Evolutionary conservation across 2,888 invertebrate genomes (phyloP), one percentile per base, ranked within the genome.

Genomic region (Tetragnatha montana): DNA sequence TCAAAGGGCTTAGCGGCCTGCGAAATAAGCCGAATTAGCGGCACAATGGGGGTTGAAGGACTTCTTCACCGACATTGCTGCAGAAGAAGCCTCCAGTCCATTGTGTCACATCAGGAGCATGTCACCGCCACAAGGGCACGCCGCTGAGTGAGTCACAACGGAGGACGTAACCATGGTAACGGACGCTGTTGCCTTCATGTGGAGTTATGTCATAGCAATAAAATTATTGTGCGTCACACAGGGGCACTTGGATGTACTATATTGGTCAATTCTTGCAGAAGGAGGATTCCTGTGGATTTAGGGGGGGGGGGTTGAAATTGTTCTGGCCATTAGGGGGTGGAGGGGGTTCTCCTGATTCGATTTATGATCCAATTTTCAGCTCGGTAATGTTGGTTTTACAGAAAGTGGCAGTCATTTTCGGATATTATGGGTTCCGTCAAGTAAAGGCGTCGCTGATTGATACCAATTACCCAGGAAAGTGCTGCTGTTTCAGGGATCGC

Each of bases 141-240:
- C 75, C 75, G 75, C 75, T 83, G 83, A 83, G 83, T 83, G 83
- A 83, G 83, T 83, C 83, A 83, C n/a, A n/a, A 47, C 49, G 73
- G 17, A 79, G 80, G 80, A 22, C 50, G 81, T 83, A 47, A 12
- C 75, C 68, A 83, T 83, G 83, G 83, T 17, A 47, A 83, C 83
- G 47, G 68, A 47, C 47, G 68, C 83, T 83, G 75, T 83, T 83
- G 75, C 75, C 83, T 51, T 73, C 71, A 73, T 78, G 60, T 60
- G 78, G 14, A 75, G 60, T 60, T 60, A 60, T 60, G 60, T 60
- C 60, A 60, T 60, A 10, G 17, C 17, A 60, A 17, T 60, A 17
- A 12, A 10, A 12, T 17, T 0, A 60, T 14, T 60, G 60, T 60
- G 60, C 60, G 60, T 60, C 60, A 60, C 60, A 10, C 14, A 60